These are phyloP conservation scores for Lottia scabra DNA, from an alignment of 2,888 invertebrate species.

Conservation along the genomic window DNA sequence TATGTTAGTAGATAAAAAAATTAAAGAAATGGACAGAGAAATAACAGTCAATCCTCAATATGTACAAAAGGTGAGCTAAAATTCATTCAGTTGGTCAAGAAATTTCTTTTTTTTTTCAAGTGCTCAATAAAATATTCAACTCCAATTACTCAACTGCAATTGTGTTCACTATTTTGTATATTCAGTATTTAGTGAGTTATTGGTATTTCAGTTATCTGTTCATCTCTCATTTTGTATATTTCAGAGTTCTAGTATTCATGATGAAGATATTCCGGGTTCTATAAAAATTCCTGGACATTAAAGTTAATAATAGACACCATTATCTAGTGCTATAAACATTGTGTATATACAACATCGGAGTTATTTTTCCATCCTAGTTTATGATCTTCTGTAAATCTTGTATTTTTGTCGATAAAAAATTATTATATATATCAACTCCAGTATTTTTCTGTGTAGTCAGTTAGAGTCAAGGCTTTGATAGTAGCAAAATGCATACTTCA, in stretches of 20 bases:
- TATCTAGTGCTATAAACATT: too few species aligned
- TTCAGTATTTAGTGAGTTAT: too few species aligned
- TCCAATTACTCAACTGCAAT: background rate
- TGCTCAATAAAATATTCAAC: background rate
- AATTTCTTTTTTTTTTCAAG: background rate
- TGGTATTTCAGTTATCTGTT: too few species aligned
- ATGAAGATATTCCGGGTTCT: slow-evolving; percentile 59
- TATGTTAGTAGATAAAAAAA: slow-evolving; percentile 88
- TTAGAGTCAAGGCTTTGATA: too few species aligned
- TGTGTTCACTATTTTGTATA: too few species aligned
- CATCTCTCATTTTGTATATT: slow-evolving; percentile 14
- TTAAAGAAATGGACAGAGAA: slow-evolving; percentile 93
- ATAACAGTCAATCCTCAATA: slow-evolving; percentile 90
- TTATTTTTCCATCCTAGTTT: slow-evolving; percentile 27
- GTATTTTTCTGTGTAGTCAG: too few species aligned
- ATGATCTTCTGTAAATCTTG: too few species aligned
- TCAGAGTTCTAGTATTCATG: slow-evolving; percentile 61
- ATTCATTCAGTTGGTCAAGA: too few species aligned
- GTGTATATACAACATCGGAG: slow-evolving; percentile 35
- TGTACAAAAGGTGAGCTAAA: slow-evolving; percentile 72
- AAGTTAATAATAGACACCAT: too few species aligned
- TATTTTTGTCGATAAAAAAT: too few species aligned
- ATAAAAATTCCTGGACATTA: slow-evolving; percentile 32
- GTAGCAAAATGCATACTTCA: too few species aligned
- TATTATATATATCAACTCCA: too few species aligned